Evolutionary conservation across 2,888 invertebrate genomes (phyloP), one percentile per base, ranked within the genome.

Genomic region (Allacma fusca): DNA sequence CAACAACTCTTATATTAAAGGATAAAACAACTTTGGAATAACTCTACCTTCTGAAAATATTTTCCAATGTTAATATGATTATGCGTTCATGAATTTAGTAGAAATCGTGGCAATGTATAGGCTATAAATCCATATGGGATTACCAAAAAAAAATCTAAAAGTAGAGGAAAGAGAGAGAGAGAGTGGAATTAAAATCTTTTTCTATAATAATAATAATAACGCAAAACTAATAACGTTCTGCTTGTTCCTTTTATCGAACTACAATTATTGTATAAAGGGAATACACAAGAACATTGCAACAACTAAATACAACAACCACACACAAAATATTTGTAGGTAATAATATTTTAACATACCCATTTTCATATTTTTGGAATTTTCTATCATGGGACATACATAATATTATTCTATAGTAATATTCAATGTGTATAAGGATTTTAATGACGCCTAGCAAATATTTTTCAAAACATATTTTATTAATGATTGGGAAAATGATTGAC

Each of bases 281-380:
- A 29, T 29, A 59, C 4, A 34, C 4, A 34, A 34, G 34, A 34
- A 34, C 34, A 34, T 34, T 34, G 34, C 34, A 34, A 34, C 34
- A 34, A 34, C 34, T 34, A 34, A 34, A 34, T 34, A 34, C 34
- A 34, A 34, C 34, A 34, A 34, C 34, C 34, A 34, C 50, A 40
- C 40, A 50, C 50, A 73, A 34, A 72, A 62, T 62, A 62, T 73
- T 73, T 62, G 62, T 62, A 73, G 73, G n/a, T 73, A 28, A 59
- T 67, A 68, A 57, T 69, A 57, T 75, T 68, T 64, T 26, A 69
- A 34, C 44, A 34, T 64, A 69, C 68, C 75, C 75, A 57, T 75
- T 75, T 75, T 75, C 75, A 75, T 75, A 75, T 75, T 75, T 75
- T 75, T 75, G 75, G 75, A 75, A 69, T 75, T 75, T 75, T 75